Conservation (phyloP, 2,797 vertebrate genomes). For the Antennarius maculatus region DNA sequence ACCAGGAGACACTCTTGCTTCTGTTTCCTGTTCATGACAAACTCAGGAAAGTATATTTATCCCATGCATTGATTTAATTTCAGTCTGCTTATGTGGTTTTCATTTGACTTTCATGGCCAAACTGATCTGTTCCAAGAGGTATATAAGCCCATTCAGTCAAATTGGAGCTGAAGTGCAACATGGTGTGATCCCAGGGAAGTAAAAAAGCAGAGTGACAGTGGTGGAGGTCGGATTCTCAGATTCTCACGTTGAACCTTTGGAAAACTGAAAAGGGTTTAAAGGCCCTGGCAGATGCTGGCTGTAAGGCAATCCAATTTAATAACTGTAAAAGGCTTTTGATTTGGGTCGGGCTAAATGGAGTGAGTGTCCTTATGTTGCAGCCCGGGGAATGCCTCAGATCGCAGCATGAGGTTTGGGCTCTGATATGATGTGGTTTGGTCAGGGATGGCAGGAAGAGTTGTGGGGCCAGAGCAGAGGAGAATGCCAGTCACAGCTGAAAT, state of each 20-base stretch:
- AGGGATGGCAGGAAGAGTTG: constrained; percentile 52
- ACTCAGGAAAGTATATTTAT: constrained; percentile 31
- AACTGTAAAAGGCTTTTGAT: constrained; percentile 70
- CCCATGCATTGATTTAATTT: constrained; percentile 30
- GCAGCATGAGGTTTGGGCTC: constrained; percentile 68
- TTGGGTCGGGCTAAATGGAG: constrained; percentile 68
- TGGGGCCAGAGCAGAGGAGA: constrained; percentile 49
- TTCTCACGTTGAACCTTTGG: constrained; percentile 24
- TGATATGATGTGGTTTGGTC: constrained; percentile 75
- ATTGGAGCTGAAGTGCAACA: constrained; percentile 44
- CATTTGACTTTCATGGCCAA: constrained; percentile 31
- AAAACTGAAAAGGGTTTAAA: constrained; percentile 59
- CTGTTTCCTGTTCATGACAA: constrained; percentile 15
- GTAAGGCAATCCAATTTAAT: constrained; percentile 56
- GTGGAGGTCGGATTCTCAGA: constrained; percentile 50
- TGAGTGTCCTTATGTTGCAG: constrained; percentile 66
- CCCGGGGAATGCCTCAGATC: constrained; percentile 73
- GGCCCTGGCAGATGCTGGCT: constrained; percentile 47
- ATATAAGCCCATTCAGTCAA: constrained; percentile 16
- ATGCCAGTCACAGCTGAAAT: constrained; percentile 76
- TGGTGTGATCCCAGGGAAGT: constrained; percentile 43
- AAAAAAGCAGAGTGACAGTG: constrained; percentile 43
- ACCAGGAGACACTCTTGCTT: constrained; percentile 26
- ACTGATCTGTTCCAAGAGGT: constrained; percentile 22
- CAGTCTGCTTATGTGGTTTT: constrained; percentile 21